Conservation (phyloP, 2,888 invertebrate species). For the Athalia cordata region DNA sequence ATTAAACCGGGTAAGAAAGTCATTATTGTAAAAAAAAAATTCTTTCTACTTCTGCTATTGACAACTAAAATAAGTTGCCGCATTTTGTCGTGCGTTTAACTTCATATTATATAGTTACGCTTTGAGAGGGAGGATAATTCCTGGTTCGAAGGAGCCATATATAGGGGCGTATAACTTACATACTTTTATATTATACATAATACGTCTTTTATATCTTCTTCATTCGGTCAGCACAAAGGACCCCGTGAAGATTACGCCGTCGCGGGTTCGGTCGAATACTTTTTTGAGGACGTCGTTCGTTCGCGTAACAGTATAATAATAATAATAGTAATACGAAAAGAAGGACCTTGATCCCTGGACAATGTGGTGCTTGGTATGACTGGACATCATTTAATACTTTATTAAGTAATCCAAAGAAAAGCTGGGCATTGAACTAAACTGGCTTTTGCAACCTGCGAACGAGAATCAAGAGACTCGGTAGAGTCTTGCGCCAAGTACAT, state of each 20-base stretch:
- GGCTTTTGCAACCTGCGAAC: slow-evolving; percentile 2
- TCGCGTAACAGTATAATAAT: slow-evolving; percentile 25
- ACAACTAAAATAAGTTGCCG: too few relatives aligned
- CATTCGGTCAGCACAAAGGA: slow-evolving; percentile 67
- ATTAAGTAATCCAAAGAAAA: slow-evolving; percentile 45
- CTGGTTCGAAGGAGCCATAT: too few relatives aligned
- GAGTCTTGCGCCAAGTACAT: too few relatives aligned
- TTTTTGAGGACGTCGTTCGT: slow-evolving; percentile 54
- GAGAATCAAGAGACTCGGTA: neutral
- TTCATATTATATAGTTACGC: too few relatives aligned
- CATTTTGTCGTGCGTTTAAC: too few relatives aligned
- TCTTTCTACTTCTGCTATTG: too few relatives aligned
- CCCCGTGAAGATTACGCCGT: slow-evolving; percentile 66
- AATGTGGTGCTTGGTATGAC: slow-evolving; percentile 57
- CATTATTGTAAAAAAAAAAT: neutral
- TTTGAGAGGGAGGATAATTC: too few relatives aligned
- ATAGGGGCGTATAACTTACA: too few relatives aligned
- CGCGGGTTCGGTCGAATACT: slow-evolving; percentile 63
- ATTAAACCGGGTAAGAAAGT: neutral
- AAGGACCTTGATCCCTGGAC: slow-evolving; percentile 47
- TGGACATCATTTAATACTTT: slow-evolving; percentile 48
- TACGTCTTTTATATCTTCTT: slow-evolving; percentile 57
- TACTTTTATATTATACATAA: too few relatives aligned
- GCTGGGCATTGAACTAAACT: slow-evolving; percentile 18
- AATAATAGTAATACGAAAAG: slow-evolving; percentile 8